Conservation (phyloP, 37 sponge, comb jelly and placozoan species). For the Bolinopsis microptera region DNA sequence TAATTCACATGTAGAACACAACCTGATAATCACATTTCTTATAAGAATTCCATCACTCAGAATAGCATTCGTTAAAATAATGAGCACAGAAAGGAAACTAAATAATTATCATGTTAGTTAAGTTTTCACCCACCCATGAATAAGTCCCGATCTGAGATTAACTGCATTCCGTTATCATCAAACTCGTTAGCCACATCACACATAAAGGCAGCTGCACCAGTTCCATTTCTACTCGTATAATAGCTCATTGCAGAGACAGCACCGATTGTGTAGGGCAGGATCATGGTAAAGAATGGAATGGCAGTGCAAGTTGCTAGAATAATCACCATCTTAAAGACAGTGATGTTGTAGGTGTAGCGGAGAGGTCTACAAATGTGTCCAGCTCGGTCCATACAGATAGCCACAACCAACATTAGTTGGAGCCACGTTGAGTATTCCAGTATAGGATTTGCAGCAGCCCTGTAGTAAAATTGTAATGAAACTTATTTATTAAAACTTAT, state of each 20-base stretch:
- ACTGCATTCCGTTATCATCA: not conserved
- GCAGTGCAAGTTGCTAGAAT: not conserved
- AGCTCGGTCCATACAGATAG: conserved; percentile 61
- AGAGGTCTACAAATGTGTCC: conserved; percentile 54
- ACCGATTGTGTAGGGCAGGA: not conserved
- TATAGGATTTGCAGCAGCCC: not conserved
- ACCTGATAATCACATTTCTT: not conserved
- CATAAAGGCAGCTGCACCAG: not conserved
- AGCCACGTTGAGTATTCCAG: conserved; percentile 30
- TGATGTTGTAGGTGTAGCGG: conserved; percentile 51
- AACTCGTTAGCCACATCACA: not conserved
- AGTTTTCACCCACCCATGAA: not conserved
- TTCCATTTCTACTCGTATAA: not conserved
- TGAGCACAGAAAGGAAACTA: too few relatives aligned
- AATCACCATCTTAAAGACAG: not conserved
- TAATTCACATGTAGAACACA: not conserved
- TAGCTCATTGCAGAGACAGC: not conserved
- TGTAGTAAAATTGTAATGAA: not conserved
- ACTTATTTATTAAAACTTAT: not conserved
- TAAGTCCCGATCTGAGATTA: not conserved
- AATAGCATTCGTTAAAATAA: too few relatives aligned
- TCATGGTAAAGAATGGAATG: not conserved
- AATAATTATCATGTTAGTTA: too few relatives aligned
- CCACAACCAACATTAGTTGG: conserved; percentile 23
- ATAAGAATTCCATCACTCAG: too few relatives aligned